Conservation (phyloP, 2,888 invertebrate genomes). For the Idaea dimidiata region DNA sequence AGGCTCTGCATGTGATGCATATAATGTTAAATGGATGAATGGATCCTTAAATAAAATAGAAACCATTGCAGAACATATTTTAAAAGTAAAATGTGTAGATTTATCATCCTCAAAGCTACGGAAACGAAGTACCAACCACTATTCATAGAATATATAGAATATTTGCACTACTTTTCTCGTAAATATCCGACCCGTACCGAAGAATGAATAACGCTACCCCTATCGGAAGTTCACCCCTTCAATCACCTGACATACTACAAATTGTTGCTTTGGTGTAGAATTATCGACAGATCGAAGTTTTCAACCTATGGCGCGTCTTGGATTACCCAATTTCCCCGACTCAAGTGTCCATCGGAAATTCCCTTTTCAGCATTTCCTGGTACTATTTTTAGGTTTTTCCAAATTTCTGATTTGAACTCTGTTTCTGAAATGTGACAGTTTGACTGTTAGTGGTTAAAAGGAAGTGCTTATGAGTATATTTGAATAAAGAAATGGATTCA, state of each 20-base stretch:
- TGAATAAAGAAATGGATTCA: not conserved
- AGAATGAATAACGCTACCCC: not conserved
- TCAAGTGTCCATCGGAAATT: constrained; percentile 1
- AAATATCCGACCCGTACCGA: not conserved
- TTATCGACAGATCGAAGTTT: not conserved
- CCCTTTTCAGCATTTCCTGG: not conserved
- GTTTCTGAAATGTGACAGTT: not conserved
- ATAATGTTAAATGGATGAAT: too few relatives aligned
- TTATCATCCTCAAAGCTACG: not conserved
- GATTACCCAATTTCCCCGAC: constrained; percentile 1
- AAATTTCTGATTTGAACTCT: not conserved
- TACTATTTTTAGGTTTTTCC: not conserved
- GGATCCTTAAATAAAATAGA: not conserved
- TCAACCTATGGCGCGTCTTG: not conserved
- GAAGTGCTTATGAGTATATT: not conserved
- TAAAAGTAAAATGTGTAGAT: not conserved
- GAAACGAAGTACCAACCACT: not conserved
- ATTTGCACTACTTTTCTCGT: not conserved
- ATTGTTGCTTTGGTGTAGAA: not conserved
- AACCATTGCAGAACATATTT: not conserved
- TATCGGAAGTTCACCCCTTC: not conserved
- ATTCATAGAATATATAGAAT: not conserved
- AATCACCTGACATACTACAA: not conserved
- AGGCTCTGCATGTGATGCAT: too few relatives aligned
- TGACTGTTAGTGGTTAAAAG: not conserved